Evolutionary conservation across 2,797 vertebrate genomes (phyloP).

Genomic region (Phylloscopus collybita): DNA sequence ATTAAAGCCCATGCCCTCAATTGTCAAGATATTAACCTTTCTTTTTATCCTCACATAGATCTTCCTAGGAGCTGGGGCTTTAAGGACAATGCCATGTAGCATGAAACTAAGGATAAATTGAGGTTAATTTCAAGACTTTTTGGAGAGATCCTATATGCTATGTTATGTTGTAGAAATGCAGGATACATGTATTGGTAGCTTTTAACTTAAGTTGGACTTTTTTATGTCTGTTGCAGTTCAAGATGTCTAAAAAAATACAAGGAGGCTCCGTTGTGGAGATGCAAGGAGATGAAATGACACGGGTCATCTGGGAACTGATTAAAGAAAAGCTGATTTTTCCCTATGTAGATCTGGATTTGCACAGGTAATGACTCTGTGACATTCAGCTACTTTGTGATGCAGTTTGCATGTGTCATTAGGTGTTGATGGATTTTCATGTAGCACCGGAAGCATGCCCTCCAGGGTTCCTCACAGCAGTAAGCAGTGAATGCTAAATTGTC

Average conservation of each 20-base stretch:
- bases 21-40: background rate
- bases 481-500: background rate
- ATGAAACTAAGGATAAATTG: background rate
- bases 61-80: background rate
- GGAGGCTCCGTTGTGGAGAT: slow-evolving; percentile 96
- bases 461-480: background rate
- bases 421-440: background rate
- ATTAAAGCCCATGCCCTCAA: background rate
- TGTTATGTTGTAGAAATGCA: background rate
- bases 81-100: background rate
- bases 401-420: background rate
- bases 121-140: background rate
- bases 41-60: background rate
- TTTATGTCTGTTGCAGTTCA: slow-evolving; percentile 48
- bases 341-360: slow-evolving; percentile 92
- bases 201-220: background rate
- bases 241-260: slow-evolving; percentile 92
- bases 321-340: slow-evolving; percentile 97
- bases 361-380: slow-evolving; percentile 84
- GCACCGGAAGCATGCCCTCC: background rate
- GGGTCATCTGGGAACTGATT: slow-evolving; percentile 97
- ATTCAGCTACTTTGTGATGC: background rate
- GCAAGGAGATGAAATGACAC: slow-evolving; percentile 99
- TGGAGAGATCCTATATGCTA: background rate
- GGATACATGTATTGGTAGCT: background rate